Conservation (phyloP, 2,113 vertebrate genomes). For the Seriola quinqueradiata region DNA sequence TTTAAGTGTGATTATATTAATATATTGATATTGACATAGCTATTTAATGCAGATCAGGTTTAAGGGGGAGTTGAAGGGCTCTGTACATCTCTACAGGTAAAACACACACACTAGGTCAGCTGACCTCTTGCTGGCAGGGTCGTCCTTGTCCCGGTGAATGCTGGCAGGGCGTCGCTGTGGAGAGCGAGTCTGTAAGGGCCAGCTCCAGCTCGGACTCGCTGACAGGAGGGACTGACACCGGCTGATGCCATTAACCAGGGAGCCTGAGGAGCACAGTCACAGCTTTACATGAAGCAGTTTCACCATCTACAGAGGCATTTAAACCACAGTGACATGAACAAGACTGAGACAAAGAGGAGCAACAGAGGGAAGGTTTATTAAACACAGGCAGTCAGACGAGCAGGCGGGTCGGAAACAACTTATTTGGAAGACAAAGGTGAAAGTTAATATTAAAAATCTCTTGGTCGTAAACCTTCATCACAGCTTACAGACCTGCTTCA, state of each 20-base stretch:
- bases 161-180: background rate
- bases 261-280: conserved; percentile 6
- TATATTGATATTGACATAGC: no score
- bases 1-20: no score
- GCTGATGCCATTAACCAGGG: conserved; percentile 23
- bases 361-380: no score
- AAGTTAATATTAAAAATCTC: no score
- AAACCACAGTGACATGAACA: background rate
- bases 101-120: background rate
- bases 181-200: conserved; percentile 30
- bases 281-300: background rate
- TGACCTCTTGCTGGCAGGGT: conserved; percentile 56
- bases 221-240: conserved; percentile 36
- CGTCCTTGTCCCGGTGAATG: conserved; percentile 16
- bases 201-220: conserved; percentile 35
- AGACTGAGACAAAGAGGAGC: background rate
- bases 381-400: no score
- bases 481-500: background rate
- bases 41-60: background rate
- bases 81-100: background rate
- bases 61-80: background rate
- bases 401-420: background rate
- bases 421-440: background rate
- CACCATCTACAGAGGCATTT: background rate
- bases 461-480: background rate